A percentile compares a stretch with the other conserved stretches of the same genome.
Conservation (phyloP, 2,888 invertebrate species). For the Acanthopleura granulata region DNA sequence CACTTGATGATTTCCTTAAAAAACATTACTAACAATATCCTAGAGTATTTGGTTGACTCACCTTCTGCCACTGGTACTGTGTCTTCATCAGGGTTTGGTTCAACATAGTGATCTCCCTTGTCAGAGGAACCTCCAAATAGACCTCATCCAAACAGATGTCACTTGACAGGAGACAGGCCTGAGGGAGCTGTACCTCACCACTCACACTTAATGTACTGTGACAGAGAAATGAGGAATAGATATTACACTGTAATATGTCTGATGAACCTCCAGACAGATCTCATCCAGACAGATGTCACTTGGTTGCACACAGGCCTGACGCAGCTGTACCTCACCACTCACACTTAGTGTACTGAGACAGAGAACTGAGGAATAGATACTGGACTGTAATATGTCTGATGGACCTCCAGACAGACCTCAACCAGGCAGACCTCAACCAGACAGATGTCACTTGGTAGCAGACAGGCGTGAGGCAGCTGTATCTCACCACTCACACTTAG, state of each 20-base stretch:
- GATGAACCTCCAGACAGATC: constrained; percentile 58
- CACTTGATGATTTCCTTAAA: no score
- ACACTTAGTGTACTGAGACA: constrained; percentile 46
- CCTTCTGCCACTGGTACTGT: constrained; percentile 6
- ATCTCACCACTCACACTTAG: constrained; percentile 59
- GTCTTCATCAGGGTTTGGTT: constrained; percentile 65
- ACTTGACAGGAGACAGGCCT: constrained; percentile 60
- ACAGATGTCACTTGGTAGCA: constrained; percentile 55
- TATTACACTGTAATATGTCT: background rate
- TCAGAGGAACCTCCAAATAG: constrained; percentile 57
- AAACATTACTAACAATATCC: no score
- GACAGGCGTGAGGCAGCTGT: constrained; percentile 61
- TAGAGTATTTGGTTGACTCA: no score
- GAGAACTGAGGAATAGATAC: constrained; percentile 8
- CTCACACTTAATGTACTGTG: constrained; percentile 48
- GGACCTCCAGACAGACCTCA: constrained; percentile 61
- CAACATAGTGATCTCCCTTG: constrained; percentile 51
- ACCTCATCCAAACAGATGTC: constrained; percentile 56
- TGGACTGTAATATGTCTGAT: constrained; percentile 32
- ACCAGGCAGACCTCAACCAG: constrained; percentile 57
- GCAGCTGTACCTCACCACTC: constrained; percentile 64
- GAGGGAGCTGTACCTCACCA: constrained; percentile 64
- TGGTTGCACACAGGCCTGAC: constrained; percentile 57
- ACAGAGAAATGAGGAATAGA: constrained; percentile 14
- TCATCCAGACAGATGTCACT: constrained; percentile 56